Conservation (phyloP, 1,140 invertebrate genomes). For the Drosophila triauraria region DNA sequence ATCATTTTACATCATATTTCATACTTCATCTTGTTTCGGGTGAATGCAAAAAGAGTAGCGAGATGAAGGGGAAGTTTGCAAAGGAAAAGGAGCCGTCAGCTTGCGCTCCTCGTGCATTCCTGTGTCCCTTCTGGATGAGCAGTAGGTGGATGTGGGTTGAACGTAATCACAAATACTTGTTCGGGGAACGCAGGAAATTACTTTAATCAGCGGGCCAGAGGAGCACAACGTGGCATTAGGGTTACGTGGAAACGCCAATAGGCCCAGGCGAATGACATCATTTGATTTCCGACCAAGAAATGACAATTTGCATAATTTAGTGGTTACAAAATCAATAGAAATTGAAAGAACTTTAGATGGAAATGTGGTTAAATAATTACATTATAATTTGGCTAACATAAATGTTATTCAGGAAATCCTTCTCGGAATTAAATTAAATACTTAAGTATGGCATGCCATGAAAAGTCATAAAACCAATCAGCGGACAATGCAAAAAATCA, state of each 20-base stretch:
- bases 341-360: background rate
- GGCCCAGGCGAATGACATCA: constrained; percentile 7
- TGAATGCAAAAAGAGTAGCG: constrained; percentile 35
- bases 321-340: background rate
- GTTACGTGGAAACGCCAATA: constrained; percentile 17
- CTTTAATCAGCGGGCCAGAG: constrained; percentile 52
- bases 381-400: background rate
- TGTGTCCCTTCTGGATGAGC: constrained; percentile 14
- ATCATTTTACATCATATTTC: constrained; percentile 83
- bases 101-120: constrained; percentile 21
- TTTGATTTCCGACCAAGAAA: too few species aligned
- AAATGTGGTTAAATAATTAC: background rate
- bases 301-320: constrained; percentile 3
- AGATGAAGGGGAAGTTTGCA: constrained; percentile 2
- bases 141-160: constrained; percentile 1
- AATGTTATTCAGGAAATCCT: background rate
- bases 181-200: constrained; percentile 60
- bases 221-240: constrained; percentile 14
- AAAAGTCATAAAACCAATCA: constrained; percentile 53
- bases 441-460: constrained; percentile 10
- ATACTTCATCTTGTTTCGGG: constrained; percentile 69
- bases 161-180: constrained; percentile 29
- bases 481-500: constrained; percentile 26
- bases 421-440: constrained; percentile 21
- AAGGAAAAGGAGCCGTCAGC: constrained; percentile 27